Conservation (phyloP, 1,140 invertebrate genomes). For the Drosophila bifasciata region DNA sequence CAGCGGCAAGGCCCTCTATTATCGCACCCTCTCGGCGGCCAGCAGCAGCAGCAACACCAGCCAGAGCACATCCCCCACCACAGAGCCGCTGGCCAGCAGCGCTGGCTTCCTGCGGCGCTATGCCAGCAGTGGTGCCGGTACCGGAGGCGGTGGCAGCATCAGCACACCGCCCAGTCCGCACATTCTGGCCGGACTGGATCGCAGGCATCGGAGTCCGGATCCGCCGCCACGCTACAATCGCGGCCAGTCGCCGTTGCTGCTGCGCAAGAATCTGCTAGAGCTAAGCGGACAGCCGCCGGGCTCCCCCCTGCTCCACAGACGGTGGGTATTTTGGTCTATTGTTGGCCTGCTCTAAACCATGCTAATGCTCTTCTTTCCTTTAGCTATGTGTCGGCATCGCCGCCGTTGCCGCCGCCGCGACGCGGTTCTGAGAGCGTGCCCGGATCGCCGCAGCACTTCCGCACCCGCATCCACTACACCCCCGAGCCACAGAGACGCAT, state of each 20-base stretch:
- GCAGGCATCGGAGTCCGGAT: slow-evolving; percentile 87
- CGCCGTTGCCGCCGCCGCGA: slow-evolving; percentile 89
- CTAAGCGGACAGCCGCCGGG: slow-evolving; percentile 84
- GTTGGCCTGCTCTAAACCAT: slow-evolving; percentile 11
- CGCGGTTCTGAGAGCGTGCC: slow-evolving; percentile 89
- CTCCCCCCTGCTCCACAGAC: slow-evolving; percentile 86
- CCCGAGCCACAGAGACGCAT: slow-evolving; percentile 89
- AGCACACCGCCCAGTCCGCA: slow-evolving; percentile 67
- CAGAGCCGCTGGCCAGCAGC: slow-evolving; percentile 49
- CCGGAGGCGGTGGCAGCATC: slow-evolving; percentile 43
- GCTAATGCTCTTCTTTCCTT: neutral
- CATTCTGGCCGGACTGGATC: slow-evolving; percentile 71
- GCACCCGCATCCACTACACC: slow-evolving; percentile 88
- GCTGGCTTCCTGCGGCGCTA: slow-evolving; percentile 45
- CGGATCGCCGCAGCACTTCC: slow-evolving; percentile 88
- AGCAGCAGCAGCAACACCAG: slow-evolving; percentile 74
- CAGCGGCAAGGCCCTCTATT: slow-evolving; percentile 63
- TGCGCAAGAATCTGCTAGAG: slow-evolving; percentile 86
- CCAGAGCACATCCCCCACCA: slow-evolving; percentile 74
- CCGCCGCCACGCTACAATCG: slow-evolving; percentile 88
- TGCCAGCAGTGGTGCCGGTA: slow-evolving; percentile 6
- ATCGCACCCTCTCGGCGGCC: slow-evolving; percentile 73
- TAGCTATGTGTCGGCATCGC: slow-evolving; percentile 88
- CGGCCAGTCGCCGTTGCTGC: slow-evolving; percentile 87
- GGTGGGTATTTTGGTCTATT: slow-evolving; percentile 83